Evolutionary conservation across 1,140 invertebrate genomes (phyloP).

Genomic region (Bombus turneri): DNA sequence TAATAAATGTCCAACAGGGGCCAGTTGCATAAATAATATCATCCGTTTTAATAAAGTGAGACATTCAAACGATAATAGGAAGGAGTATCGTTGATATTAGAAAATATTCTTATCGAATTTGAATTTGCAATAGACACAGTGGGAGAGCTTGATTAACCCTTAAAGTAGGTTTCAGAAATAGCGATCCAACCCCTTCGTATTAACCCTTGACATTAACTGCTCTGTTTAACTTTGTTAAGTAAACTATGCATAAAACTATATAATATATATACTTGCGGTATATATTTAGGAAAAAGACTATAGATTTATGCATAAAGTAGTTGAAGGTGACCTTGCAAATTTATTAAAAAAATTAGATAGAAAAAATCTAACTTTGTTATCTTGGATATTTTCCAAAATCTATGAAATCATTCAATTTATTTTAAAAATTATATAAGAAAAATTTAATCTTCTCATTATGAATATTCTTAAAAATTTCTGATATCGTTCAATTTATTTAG

Average conservation of each 20-base stretch:
- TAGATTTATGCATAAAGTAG: background rate
- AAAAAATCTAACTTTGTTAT: background rate
- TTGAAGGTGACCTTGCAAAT: background rate
- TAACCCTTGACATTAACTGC: background rate
- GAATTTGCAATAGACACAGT: background rate
- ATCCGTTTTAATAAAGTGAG: no score
- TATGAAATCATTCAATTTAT: no score
- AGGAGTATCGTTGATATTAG: background rate
- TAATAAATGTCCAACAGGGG: slow-evolving; percentile 11
- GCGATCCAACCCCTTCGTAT: background rate
- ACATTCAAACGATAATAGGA: background rate
- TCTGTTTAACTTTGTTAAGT: background rate
- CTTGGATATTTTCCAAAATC: background rate
- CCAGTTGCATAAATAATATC: background rate
- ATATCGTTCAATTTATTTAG: no score
- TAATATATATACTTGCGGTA: no score
- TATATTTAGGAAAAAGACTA: background rate
- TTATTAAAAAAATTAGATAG: background rate
- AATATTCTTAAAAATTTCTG: background rate
- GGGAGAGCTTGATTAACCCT: background rate
- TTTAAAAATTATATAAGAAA: background rate
- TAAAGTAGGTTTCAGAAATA: background rate
- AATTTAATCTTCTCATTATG: no score
- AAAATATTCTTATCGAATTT: background rate
- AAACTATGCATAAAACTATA: slow-evolving; percentile 4